phyloP scores from a whole-genome alignment of 2,797 vertebrate species.

The Phoxinus dragarum region DNA sequence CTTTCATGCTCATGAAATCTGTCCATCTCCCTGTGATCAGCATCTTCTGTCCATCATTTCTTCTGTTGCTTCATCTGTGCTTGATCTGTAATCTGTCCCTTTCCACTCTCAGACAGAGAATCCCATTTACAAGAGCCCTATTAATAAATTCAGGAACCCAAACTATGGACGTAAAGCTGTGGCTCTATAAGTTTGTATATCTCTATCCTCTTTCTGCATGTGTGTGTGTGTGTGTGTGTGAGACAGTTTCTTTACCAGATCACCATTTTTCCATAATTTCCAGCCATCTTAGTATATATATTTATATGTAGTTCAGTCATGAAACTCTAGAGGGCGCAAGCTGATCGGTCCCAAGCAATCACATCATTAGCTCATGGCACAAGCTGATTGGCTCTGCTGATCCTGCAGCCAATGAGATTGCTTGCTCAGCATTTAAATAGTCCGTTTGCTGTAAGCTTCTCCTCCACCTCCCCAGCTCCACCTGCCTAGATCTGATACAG shows the following conservation, averaged over 20 bases:
- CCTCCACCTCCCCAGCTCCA: neutral
- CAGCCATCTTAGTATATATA: neutral
- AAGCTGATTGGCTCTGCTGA: no score
- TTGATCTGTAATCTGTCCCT: slow-evolving; percentile 31
- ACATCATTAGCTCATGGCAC: neutral
- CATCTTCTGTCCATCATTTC: slow-evolving; percentile 12
- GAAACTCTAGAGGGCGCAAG: neutral
- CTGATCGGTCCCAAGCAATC: neutral
- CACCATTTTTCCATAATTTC: neutral
- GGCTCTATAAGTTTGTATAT: slow-evolving; percentile 94
- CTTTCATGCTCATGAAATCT: neutral
- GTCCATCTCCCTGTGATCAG: neutral
- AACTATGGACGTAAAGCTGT: slow-evolving; percentile 97
- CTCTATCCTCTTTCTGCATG: slow-evolving; percentile 35
- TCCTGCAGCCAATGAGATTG: neutral
- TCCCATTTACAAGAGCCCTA: slow-evolving; percentile 99
- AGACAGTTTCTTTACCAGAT: neutral
- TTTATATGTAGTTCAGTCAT: neutral
- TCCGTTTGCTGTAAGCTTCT: neutral
- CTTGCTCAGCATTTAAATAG: neutral
- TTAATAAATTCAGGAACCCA: slow-evolving; percentile 99
- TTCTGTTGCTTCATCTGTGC: slow-evolving; percentile 24
- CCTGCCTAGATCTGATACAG: neutral
- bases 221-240: slow-evolving; percentile 6
- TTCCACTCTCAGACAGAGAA: slow-evolving; percentile 91